A percentile compares a stretch with the other conserved stretches of the same genome.
Evolutionary conservation across 2,888 invertebrate species (phyloP).

Genomic region (Hermaeophaga mercurialis): DNA sequence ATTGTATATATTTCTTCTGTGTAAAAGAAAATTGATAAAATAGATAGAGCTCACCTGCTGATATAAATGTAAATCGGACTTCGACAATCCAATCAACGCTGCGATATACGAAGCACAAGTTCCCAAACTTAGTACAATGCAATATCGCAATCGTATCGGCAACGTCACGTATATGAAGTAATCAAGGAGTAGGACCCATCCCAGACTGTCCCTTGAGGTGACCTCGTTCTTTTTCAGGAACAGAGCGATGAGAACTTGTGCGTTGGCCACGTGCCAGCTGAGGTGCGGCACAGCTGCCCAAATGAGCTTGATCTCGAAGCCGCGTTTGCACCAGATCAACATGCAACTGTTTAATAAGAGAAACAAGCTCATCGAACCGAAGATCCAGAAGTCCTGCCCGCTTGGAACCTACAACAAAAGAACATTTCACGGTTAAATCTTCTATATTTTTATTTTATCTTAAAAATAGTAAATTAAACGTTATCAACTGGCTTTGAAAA

Average conservation of each 20-base stretch:
- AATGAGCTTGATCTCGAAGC: conserved; percentile 51
- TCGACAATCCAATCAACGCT: conserved; percentile 63
- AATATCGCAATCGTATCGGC: conserved; percentile 69
- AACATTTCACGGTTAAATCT: too few relatives aligned
- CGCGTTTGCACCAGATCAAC: conserved; percentile 53
- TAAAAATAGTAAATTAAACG: too few relatives aligned
- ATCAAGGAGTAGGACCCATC: conserved; percentile 74
- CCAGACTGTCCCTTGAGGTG: conserved; percentile 69
- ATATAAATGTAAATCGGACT: conserved; percentile 58
- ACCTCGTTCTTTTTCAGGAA: conserved; percentile 65
- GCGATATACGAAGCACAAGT: conserved; percentile 68
- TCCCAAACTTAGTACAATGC: conserved; percentile 65
- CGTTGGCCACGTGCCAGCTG: conserved; percentile 67
- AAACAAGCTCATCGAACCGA: conserved; percentile 53
- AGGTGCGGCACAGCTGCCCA: conserved; percentile 69
- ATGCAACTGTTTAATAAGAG: conserved; percentile 54
- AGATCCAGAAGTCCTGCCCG: conserved; percentile 56
- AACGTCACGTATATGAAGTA: conserved; percentile 76
- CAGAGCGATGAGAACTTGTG: conserved; percentile 66
- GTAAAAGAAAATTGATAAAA: too few relatives aligned
- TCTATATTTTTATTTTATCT: too few relatives aligned
- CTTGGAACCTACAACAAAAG: conserved; percentile 55
- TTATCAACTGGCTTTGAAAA: too few relatives aligned
- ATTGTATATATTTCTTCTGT: too few relatives aligned
- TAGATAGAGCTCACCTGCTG: conserved; percentile 59